These are phyloP conservation scores for Lordiphosa andalusiaca DNA, from an alignment of 2,888 invertebrate genomes.

Conservation along the genomic window DNA sequence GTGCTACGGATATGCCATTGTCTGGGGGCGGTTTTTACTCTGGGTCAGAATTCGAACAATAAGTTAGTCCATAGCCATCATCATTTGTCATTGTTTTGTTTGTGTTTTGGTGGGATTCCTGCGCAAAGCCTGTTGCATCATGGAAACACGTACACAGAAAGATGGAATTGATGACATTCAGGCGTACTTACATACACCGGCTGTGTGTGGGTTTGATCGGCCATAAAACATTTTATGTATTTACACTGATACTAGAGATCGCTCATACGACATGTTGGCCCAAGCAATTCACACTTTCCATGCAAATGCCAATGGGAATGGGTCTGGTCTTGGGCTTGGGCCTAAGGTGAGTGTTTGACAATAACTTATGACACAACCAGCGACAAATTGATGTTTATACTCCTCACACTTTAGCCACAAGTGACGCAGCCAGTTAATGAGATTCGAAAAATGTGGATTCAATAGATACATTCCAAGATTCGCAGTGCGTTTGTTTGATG, in stretches of 20 bases:
- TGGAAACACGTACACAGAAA: conserved; percentile 15
- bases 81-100: conserved; percentile 17
- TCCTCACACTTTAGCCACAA: conserved; percentile 16
- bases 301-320: conserved; percentile 21
- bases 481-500: neutral
- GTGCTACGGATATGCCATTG: conserved; percentile 9
- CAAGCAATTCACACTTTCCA: conserved; percentile 67
- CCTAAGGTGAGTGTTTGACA: conserved; percentile 48
- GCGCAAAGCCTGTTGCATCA: conserved; percentile 36
- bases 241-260: conserved; percentile 16
- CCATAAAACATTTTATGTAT: conserved; percentile 8
- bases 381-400: conserved; percentile 27
- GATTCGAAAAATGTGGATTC: conserved; percentile 18
- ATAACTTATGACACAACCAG: conserved; percentile 61
- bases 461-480: neutral
- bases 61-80: conserved; percentile 33
- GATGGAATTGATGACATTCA: conserved; percentile 8
- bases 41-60: conserved; percentile 29
- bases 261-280: conserved; percentile 64
- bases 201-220: conserved; percentile 5
- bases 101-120: neutral
- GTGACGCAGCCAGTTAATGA: conserved; percentile 35
- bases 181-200: too few species aligned
- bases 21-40: neutral
- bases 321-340: conserved; percentile 5